Base-by-base conservation (phyloP, 1,140 invertebrate species). In the Theocolax elegans region DNA sequence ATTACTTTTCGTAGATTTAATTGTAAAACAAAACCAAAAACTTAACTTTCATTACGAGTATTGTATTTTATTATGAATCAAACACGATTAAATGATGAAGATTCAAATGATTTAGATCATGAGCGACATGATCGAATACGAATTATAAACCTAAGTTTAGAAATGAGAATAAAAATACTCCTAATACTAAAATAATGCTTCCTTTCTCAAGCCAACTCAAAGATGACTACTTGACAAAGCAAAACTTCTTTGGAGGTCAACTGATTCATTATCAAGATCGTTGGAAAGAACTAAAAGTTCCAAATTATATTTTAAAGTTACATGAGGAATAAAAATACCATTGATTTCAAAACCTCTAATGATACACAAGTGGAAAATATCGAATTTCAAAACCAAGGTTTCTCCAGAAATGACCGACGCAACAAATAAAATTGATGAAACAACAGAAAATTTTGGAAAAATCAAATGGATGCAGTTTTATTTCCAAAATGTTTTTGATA, bases 401-500 rank as follows among this genome's bases (percentile, higher is more conserved):
- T 73, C 77, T 13, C 48, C 58, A 35, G 48, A 64, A 21, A 76
- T 79, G 74, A 69, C 72, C 23, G 53, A 64, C 44, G n/a, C n/a
- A n/a, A n/a, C 67, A 74, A 67, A 76, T 77, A 42, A 19, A 56
- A 17, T 25, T 59, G 1, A 58, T 77, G 31, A 64, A 71, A 35
- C 17, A 71, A n/a, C 48, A 68, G 23, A 10, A 46, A 13, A 64
- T 79, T 35, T 35, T 35, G 31, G 31, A 35, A 35, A 35, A 35
- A 1, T 29, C 42, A 10, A 63, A 66, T 4, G 31, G 31, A 10
- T 71, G 75, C 21, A 75, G 74, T 40, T 81, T 81, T 62, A 66
- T 80, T n/a, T 82, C 76, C 12, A 74, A 71, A 13, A 73, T 83
- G 42, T 81, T 83, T 53, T 65, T 82, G 17, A 48, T 79, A 17